These are phyloP conservation scores for Dolichopus griseipennis DNA, from an alignment of 2,888 invertebrate species.

Conservation along the genomic window DNA sequence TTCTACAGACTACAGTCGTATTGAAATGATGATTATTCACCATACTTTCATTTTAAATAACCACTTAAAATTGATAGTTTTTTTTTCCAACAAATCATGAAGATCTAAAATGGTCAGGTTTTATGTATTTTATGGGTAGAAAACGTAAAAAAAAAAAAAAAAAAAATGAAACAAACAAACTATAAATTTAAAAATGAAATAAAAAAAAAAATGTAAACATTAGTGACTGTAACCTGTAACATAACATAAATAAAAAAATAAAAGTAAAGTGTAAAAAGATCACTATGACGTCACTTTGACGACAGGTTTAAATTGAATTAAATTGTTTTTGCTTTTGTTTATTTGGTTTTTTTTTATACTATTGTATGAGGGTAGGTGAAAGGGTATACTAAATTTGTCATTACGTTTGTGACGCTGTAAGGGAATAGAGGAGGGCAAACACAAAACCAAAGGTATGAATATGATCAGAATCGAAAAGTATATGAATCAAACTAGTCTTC, in stretches of 20 bases:
- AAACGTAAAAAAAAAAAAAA: no score
- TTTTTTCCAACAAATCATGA: not conserved
- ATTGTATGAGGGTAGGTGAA: no score
- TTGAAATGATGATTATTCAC: not conserved
- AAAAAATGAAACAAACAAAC: no score
- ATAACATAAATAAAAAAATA: not conserved
- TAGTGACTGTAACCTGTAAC: not conserved
- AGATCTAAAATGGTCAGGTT: not conserved
- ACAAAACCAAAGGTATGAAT: no score
- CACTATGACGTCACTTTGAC: not conserved
- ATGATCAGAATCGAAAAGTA: no score
- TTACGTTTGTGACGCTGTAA: no score
- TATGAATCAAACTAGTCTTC: no score
- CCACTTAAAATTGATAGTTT: not conserved
- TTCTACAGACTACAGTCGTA: no score
- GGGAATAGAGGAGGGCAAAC: no score
- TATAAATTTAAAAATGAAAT: not conserved
- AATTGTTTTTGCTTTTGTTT: not conserved
- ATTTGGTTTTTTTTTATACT: no score
- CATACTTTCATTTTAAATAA: not conserved
- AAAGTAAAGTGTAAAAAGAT: not conserved
- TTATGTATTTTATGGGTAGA: no score
- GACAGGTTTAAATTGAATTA: not conserved
- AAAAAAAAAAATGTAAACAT: not conserved
- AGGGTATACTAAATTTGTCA: no score